Conservation (phyloP, 2,113 vertebrate species). For the Nymphicus hollandicus region DNA sequence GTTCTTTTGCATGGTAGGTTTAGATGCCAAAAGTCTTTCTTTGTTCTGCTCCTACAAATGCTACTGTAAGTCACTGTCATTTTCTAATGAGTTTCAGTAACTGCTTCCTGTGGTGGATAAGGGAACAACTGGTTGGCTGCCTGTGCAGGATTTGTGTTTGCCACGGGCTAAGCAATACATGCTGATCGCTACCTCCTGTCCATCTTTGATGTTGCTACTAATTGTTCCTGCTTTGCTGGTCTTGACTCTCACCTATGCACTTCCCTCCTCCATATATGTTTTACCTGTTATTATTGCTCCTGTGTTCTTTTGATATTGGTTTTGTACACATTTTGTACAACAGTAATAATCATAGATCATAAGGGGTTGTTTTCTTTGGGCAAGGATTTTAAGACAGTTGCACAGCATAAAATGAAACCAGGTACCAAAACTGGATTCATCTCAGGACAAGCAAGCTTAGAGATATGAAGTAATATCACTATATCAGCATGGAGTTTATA, state of each 20-base stretch:
- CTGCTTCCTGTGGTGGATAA: not conserved
- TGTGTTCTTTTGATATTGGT: not conserved
- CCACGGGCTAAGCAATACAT: not conserved
- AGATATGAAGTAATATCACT: not conserved
- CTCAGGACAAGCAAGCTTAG: not conserved
- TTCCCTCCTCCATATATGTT: not conserved
- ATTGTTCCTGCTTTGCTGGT: not conserved
- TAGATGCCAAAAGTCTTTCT: not conserved
- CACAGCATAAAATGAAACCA: not conserved
- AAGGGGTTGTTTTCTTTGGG: not conserved
- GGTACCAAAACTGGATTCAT: not conserved
- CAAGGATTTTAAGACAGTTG: not conserved
- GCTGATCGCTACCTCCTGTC: not conserved
- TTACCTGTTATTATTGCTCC: not conserved
- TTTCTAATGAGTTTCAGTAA: conserved; percentile 7
- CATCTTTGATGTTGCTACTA: not conserved
- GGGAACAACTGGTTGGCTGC: conserved; percentile 13
- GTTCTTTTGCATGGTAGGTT: not conserved
- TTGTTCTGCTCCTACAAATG: conserved; percentile 20
- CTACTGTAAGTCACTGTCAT: conserved; percentile 3
- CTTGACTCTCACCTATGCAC: not conserved
- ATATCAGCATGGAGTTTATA: not conserved
- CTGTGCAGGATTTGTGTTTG: not conserved
- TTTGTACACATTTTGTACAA: not conserved
- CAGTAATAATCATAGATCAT: not conserved